A percentile compares a stretch with the other conserved stretches of the same genome.
phyloP scores from a whole-genome alignment of 2,797 vertebrate genomes.

The Carduelis carduelis region DNA sequence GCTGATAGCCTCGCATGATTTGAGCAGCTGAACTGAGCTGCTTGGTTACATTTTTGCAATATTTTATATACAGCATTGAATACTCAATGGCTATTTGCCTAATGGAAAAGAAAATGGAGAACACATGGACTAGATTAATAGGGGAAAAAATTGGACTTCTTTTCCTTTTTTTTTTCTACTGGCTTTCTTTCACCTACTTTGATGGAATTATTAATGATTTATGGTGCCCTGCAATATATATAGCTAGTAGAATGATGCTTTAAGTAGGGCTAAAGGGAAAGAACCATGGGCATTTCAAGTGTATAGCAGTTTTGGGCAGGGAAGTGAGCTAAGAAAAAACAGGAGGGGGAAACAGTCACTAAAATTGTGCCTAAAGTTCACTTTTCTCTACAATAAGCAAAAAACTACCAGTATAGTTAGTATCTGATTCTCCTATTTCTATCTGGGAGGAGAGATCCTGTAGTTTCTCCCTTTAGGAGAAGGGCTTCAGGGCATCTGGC shows the following conservation, averaged over 20 bases:
- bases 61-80: not conserved
- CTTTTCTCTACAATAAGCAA: not conserved
- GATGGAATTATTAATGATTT: not conserved
- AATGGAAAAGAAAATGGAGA: conserved; percentile 10
- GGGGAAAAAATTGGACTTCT: not conserved
- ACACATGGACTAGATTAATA: not conserved
- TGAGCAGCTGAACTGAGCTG: not conserved
- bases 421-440: not conserved
- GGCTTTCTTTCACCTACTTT: not conserved
- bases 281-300: not conserved
- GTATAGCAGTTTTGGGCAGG: accelerated
- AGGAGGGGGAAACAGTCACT: not conserved
- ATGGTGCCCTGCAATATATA: not conserved
- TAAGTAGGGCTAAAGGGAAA: not conserved
- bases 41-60: not conserved
- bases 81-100: not conserved
- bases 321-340: not conserved
- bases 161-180: not conserved
- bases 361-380: not conserved
- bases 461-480: not conserved
- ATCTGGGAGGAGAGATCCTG: not conserved
- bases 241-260: not conserved
- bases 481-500: not conserved
- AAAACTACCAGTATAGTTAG: not conserved
- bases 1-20: not conserved